A percentile compares a stretch with the other conserved stretches of the same genome.
These are phyloP conservation scores for Neodon shergylaensis DNA, from an alignment of 2,113 vertebrate species.

Conservation along the genomic window DNA sequence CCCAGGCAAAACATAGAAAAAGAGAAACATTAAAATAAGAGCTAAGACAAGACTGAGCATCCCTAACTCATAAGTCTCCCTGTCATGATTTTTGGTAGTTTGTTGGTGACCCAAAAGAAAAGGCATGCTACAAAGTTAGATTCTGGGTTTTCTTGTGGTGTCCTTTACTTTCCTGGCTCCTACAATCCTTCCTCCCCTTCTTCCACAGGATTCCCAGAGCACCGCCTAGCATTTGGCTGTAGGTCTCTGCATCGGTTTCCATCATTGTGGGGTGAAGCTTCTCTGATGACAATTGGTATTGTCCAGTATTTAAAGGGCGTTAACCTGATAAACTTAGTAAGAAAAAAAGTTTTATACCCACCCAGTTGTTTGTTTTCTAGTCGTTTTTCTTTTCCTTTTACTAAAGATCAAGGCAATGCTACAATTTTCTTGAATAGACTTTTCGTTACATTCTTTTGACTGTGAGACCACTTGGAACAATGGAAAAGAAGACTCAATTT, in stretches of 20 bases:
- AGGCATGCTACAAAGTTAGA: neutral
- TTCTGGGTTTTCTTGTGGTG: neutral
- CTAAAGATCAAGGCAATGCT: neutral
- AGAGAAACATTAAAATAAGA: neutral
- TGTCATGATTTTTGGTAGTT: neutral
- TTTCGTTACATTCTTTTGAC: constrained; percentile 41
- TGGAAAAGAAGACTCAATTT: neutral
- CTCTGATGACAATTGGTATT: neutral
- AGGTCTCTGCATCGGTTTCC: neutral
- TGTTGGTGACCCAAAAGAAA: neutral
- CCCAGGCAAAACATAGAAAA: neutral
- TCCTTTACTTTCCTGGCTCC: neutral
- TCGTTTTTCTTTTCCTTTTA: neutral
- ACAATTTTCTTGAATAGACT: constrained; percentile 17
- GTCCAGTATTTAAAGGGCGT: constrained; percentile 3
- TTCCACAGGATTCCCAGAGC: neutral
- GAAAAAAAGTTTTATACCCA: neutral
- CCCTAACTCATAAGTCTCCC: neutral
- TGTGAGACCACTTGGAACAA: constrained; percentile 39
- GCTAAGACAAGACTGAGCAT: neutral
- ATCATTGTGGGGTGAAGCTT: neutral
- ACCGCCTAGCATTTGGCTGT: neutral
- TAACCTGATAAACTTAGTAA: constrained; percentile 48
- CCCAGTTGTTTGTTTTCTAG: neutral
- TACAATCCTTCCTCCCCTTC: neutral